These are phyloP conservation scores for Halcyon senegalensis DNA, from an alignment of 2,113 vertebrate genomes.

Conservation along the genomic window DNA sequence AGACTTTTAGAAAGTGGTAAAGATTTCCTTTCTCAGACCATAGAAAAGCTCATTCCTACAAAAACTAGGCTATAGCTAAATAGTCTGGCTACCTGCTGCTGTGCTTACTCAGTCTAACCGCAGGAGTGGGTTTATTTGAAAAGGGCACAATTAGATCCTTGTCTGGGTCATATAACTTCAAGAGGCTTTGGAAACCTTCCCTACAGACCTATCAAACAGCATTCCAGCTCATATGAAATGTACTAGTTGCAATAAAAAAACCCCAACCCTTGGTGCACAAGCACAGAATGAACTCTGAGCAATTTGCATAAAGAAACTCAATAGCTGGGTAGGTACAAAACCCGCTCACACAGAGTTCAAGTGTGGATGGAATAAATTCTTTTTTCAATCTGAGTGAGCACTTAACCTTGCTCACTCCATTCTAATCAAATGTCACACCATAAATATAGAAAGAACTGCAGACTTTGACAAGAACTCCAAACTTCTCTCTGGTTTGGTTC, in stretches of 20 bases:
- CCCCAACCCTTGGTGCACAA: background rate
- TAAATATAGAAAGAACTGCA: background rate
- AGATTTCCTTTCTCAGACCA: background rate
- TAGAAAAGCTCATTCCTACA: background rate
- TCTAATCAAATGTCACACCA: background rate
- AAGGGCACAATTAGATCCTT: background rate
- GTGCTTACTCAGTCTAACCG: background rate
- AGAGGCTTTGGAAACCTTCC: background rate
- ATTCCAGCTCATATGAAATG: background rate
- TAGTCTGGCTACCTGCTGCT: constrained; percentile 8
- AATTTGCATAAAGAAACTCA: background rate
- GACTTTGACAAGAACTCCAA: background rate
- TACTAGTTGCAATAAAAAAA: background rate
- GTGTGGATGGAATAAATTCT: background rate
- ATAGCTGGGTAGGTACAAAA: background rate
- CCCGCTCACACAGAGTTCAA: background rate
- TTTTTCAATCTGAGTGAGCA: background rate
- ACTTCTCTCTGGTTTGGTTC: background rate
- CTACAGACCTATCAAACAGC: background rate
- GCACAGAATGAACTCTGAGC: background rate
- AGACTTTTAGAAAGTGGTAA: background rate
- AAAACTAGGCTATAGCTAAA: constrained; percentile 3
- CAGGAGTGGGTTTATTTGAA: background rate
- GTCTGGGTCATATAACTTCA: background rate
- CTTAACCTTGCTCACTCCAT: background rate